phyloP scores from a whole-genome alignment of 2,888 invertebrate species.

The Nineta flava region DNA sequence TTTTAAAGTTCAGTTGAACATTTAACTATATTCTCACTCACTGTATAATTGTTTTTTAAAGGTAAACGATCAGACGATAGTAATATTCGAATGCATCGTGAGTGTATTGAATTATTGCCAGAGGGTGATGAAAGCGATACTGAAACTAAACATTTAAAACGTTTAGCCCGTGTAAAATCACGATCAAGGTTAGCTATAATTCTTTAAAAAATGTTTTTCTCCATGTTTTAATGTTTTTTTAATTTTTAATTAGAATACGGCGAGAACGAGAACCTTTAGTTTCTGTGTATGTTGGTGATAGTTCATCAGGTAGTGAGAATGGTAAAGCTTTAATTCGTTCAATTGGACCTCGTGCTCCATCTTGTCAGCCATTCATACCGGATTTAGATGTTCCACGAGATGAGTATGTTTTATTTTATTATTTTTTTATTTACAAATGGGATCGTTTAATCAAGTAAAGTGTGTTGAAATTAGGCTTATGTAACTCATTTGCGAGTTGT shows the following conservation, averaged over 20 bases:
- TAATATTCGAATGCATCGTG: neutral
- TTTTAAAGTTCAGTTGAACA: too few species aligned
- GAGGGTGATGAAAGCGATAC: slow-evolving; percentile 28
- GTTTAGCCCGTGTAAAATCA: slow-evolving; percentile 3
- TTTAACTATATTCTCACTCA: too few species aligned
- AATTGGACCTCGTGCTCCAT: slow-evolving; percentile 19
- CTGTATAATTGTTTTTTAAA: too few species aligned
- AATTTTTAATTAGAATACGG: neutral
- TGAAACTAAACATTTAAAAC: slow-evolving; percentile 16
- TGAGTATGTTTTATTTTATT: slow-evolving; percentile 17
- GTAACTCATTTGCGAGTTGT: too few species aligned
- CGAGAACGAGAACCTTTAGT: slow-evolving; percentile 20
- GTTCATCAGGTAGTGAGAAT: slow-evolving; percentile 28
- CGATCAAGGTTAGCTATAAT: slow-evolving; percentile 1
- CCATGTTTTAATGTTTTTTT: slow-evolving; percentile 5
- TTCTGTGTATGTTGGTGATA: slow-evolving; percentile 25
- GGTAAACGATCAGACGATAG: neutral
- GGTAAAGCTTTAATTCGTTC: slow-evolving; percentile 25
- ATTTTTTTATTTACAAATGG: slow-evolving; percentile 7
- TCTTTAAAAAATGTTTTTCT: slow-evolving; percentile 4
- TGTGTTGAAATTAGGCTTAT: too few species aligned
- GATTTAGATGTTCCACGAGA: slow-evolving; percentile 10
- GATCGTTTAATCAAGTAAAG: too few species aligned
- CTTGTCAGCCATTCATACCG: slow-evolving; percentile 23
- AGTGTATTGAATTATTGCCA: slow-evolving; percentile 14